phyloP scores from a whole-genome alignment of 2,113 vertebrate genomes.

The Gnathonemus longibarbis region DNA sequence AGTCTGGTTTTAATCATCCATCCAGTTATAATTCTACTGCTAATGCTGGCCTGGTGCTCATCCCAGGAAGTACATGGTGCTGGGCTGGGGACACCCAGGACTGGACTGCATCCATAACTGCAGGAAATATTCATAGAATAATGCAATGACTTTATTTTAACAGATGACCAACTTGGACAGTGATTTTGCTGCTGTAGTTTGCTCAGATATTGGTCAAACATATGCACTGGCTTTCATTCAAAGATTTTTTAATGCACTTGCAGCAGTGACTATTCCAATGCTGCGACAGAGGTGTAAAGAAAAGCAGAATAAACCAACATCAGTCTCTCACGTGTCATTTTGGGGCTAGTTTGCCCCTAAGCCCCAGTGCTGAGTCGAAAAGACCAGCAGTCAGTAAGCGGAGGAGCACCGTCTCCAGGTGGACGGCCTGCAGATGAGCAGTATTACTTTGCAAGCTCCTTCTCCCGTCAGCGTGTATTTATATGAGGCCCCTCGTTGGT shows the following conservation, averaged over 20 bases:
- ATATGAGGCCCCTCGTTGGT: constrained; percentile 46
- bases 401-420: neutral
- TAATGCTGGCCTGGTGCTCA: neutral
- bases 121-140: neutral
- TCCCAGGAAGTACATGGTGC: neutral
- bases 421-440: constrained; percentile 10
- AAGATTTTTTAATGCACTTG: neutral
- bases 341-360: neutral
- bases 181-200: neutral
- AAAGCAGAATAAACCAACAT: neutral
- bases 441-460: constrained; percentile 40
- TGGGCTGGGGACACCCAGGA: neutral
- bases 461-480: constrained; percentile 46
- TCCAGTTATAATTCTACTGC: neutral
- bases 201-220: neutral
- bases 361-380: neutral
- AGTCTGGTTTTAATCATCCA: neutral
- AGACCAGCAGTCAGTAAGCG: neutral
- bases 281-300: neutral
- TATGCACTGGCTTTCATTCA: neutral
- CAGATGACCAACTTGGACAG: neutral
- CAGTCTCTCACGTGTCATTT: neutral
- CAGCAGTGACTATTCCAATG: neutral
- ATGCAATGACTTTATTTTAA: neutral
- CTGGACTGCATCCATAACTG: neutral